Base-by-base conservation (phyloP, 2,888 invertebrate genomes). In the Dexiosoma caninum region DNA sequence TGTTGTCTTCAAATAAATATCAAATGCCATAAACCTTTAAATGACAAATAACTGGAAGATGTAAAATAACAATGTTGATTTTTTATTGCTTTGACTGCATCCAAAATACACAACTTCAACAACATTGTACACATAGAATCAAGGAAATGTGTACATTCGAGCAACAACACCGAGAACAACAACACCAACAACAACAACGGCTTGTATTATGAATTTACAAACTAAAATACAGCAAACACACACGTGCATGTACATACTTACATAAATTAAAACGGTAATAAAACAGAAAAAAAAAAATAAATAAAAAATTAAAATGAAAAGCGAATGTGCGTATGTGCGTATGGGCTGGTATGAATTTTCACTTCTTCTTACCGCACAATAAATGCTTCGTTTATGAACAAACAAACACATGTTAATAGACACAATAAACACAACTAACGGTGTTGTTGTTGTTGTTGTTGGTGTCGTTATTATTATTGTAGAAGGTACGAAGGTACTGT, bases 31-130 rank as follows among this genome's bases (percentile, higher is more conserved):
- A 53, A 51, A 23, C 32, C 23, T 10, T 51, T 51, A 23, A 30
- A 67, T 32, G 59, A 67, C 79, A 79, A 70, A 79, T 75, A 79
- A 51, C 75, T 66, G 49, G 42, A 64, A 75, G 75, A 64, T 70
- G 51, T 62, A 70, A 64, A 75, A 51, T 70, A 79, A 79, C 70
- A 79, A 79, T 70, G 79, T 75, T 75, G 70, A 64, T 35, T 74
- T n/a, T 62, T 62, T 71, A 59, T 46, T 51, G n/a, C 35, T 46
- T 59, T 44, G 8, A 27, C 40, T 16, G 27, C 23, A 64, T 46
- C 27, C 16, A 21, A 37, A 64, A 64, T 23, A 16, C 23, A 35
- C 32, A 62, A 59, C 3, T 21, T 12, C 14, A 37, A 69, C 4
- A 57, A 44, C 69, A 70, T 32, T 49, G 37, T 59, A 30, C 37